These are phyloP conservation scores for Melipona bicolor DNA, from an alignment of 2,888 invertebrate genomes.

Conservation along the genomic window DNA sequence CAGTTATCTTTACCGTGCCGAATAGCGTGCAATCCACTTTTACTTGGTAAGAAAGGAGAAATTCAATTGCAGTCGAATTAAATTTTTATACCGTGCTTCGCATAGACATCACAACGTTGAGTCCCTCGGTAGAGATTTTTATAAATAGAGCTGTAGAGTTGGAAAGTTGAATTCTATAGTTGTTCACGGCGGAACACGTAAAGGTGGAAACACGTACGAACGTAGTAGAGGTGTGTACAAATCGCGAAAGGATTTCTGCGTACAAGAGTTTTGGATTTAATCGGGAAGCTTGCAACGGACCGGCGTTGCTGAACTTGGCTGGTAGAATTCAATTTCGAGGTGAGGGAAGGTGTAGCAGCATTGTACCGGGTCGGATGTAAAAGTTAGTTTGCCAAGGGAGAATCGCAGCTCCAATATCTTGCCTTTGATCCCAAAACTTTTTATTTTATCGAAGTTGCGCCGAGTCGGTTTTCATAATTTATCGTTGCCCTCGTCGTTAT, in stretches of 20 bases:
- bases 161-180: not conserved
- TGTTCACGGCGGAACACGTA: no score
- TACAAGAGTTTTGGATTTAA: not conserved
- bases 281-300: not conserved
- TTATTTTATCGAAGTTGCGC: slow-evolving; percentile 1
- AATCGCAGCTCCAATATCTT: slow-evolving; percentile 7
- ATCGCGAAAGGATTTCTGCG: not conserved
- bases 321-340: not conserved
- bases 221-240: no score
- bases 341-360: not conserved
- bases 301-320: not conserved
- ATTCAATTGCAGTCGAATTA: not conserved
- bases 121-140: not conserved
- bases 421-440: slow-evolving; percentile 9
- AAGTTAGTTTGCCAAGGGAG: slow-evolving; percentile 11
- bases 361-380: not conserved
- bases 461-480: slow-evolving; percentile 2
- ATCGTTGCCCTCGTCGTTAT: not conserved
- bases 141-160: not conserved
- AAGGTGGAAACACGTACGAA: no score
- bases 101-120: not conserved
- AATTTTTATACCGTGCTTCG: not conserved
- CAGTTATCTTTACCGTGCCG: not conserved
- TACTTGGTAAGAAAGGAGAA: not conserved
- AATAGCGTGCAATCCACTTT: not conserved